Evolutionary conservation across 2,797 vertebrate genomes (phyloP).

Genomic region (Cossypha polioptera): DNA sequence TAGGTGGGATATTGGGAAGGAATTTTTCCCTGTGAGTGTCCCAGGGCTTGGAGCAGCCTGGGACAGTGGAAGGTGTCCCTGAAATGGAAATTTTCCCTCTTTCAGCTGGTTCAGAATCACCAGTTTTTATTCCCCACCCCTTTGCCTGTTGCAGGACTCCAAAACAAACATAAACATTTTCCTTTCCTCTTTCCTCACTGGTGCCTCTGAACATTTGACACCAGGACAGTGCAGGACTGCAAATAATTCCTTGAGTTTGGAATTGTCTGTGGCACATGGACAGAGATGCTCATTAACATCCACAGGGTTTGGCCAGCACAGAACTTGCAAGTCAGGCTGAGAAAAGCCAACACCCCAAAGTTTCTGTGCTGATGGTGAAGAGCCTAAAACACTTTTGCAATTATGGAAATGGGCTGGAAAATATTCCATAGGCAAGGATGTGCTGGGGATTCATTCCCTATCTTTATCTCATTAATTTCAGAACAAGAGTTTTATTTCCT

Average conservation of each 20-base stretch:
- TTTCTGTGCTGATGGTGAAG: background rate
- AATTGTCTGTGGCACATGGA: background rate
- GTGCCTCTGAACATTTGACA: background rate
- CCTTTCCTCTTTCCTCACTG: background rate
- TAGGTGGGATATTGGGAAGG: background rate
- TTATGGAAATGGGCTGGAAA: background rate
- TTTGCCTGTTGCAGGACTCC: background rate
- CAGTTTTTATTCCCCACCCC: background rate
- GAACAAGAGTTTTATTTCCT: background rate
- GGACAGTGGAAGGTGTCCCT: background rate
- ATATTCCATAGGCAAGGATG: background rate
- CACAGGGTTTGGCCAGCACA: background rate
- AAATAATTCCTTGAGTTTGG: background rate
- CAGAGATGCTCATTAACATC: background rate
- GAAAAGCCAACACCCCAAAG: background rate
- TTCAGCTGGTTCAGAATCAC: background rate
- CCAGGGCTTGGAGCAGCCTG: background rate
- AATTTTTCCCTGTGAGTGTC: background rate
- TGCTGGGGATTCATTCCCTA: background rate
- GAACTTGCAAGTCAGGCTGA: background rate
- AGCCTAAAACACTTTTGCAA: background rate
- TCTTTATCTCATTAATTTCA: background rate
- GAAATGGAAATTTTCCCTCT: background rate
- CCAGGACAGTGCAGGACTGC: accelerated
- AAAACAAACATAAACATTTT: background rate